These are phyloP conservation scores for Meloe dianella DNA, from an alignment of 2,888 invertebrate genomes.

Conservation along the genomic window DNA sequence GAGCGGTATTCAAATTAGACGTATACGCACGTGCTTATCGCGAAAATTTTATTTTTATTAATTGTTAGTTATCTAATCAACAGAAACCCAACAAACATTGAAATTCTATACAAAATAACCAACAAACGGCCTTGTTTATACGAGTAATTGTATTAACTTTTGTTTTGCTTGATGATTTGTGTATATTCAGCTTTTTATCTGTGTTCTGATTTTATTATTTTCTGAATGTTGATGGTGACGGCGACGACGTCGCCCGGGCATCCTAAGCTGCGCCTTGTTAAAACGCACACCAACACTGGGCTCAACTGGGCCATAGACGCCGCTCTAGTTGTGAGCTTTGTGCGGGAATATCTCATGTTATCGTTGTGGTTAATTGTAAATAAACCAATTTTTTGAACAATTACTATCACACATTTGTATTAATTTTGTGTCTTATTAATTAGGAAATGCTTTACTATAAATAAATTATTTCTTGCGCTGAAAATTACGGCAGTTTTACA, in stretches of 20 bases:
- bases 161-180: no score
- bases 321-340: slow-evolving; percentile 27
- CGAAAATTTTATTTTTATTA: no score
- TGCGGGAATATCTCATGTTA: slow-evolving; percentile 21
- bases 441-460: not conserved
- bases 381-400: not conserved
- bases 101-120: no score
- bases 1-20: no score
- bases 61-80: no score
- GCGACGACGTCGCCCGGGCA: slow-evolving; percentile 29
- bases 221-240: not conserved
- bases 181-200: not conserved
- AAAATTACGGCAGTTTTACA: no score
- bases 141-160: no score
- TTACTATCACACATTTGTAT: not conserved
- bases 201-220: not conserved
- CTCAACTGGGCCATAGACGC: no score
- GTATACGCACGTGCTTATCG: no score
- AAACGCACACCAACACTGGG: slow-evolving; percentile 26
- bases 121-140: no score
- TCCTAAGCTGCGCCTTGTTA: slow-evolving; percentile 30
- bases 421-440: not conserved
- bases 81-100: no score
- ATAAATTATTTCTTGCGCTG: not conserved
- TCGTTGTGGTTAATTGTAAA: not conserved